Evolutionary conservation across 23 tunicate genomes (phyloP).

Genomic region (Styela clava): DNA sequence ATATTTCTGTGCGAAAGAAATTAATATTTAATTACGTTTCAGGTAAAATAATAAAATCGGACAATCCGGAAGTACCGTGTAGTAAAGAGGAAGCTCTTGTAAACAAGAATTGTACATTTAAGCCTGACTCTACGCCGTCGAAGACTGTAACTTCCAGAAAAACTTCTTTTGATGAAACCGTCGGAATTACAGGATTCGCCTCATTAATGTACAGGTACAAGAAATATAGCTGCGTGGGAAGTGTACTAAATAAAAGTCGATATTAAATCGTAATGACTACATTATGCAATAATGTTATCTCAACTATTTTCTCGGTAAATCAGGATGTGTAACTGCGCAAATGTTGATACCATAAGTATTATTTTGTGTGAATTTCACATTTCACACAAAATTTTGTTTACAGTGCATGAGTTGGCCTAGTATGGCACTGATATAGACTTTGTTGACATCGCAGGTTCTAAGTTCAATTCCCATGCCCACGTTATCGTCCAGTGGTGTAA

Average conservation of each 20-base stretch:
- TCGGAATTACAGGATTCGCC: conserved; percentile 6
- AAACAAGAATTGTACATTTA: conserved; percentile 1
- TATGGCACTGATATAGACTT: too few relatives aligned
- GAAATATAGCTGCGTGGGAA: background rate
- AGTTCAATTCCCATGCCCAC: too few relatives aligned
- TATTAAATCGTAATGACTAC: too few relatives aligned
- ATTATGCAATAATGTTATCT: too few relatives aligned
- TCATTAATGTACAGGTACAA: conserved; percentile 24
- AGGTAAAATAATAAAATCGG: conserved; percentile 17
- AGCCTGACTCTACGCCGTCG: background rate
- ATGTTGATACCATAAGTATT: too few relatives aligned
- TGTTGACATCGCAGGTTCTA: too few relatives aligned
- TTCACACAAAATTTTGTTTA: too few relatives aligned
- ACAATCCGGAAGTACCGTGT: background rate
- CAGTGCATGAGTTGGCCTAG: too few relatives aligned
- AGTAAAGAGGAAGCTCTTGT: background rate
- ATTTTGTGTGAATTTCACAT: too few relatives aligned
- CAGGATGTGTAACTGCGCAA: too few relatives aligned
- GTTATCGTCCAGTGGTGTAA: too few relatives aligned
- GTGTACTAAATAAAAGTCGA: background rate
- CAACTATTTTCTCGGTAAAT: too few relatives aligned
- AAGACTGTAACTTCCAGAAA: background rate
- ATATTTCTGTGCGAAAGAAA: background rate
- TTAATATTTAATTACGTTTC: conserved; percentile 19
- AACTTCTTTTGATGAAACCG: background rate